A percentile compares a stretch with the other conserved stretches of the same genome.
Evolutionary conservation across 2,113 vertebrate species (phyloP).

Genomic region (Dermatemys mawii): DNA sequence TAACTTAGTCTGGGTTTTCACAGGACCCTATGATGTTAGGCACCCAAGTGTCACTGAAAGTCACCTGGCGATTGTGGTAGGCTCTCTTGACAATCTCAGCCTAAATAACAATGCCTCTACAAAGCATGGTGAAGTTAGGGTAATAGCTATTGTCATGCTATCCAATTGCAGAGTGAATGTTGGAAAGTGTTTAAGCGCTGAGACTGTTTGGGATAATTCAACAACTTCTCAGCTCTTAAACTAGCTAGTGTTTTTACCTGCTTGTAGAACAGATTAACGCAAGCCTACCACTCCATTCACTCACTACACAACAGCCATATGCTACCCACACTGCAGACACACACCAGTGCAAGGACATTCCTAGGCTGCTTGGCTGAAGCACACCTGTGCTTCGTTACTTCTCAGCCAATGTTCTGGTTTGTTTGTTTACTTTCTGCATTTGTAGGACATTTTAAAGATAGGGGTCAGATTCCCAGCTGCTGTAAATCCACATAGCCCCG

Average conservation of each 20-base stretch:
- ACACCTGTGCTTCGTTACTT: not conserved
- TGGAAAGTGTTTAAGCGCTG: not conserved
- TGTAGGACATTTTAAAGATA: not conserved
- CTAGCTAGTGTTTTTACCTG: not conserved
- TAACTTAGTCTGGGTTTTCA: not conserved
- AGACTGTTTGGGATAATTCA: not conserved
- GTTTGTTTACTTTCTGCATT: not conserved
- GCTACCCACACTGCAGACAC: not conserved
- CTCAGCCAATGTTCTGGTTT: not conserved
- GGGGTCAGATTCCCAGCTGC: not conserved
- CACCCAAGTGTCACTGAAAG: not conserved
- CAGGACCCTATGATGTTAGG: not conserved
- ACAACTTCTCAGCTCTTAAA: not conserved
- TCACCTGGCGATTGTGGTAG: not conserved
- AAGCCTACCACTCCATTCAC: slow-evolving; percentile 26
- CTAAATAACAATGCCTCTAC: not conserved
- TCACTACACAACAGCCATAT: slow-evolving; percentile 10
- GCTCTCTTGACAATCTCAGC: not conserved
- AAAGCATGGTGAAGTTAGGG: not conserved
- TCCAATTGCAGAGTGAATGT: not conserved
- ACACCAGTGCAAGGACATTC: not conserved
- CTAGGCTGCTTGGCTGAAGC: not conserved
- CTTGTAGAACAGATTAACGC: not conserved
- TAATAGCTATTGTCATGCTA: rapidly evolving
- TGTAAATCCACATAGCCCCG: not conserved